Evolutionary conservation across 2,797 vertebrate species (phyloP).

Genomic region (Rhabdomys pumilio): DNA sequence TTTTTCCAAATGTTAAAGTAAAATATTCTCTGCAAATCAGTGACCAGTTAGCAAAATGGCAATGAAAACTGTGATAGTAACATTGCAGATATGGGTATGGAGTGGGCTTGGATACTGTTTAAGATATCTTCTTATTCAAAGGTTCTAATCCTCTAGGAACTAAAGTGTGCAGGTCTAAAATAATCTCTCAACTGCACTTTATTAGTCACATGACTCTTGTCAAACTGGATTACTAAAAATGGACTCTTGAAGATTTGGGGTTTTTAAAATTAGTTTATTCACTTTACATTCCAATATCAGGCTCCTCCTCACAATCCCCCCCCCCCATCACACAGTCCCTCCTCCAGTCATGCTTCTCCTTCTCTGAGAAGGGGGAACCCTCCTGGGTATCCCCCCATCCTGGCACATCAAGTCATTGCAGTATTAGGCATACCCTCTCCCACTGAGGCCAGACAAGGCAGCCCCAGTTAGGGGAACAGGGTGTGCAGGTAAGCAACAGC

Average conservation of each 20-base stretch:
- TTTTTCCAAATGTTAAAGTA: not conserved
- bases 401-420: not conserved
- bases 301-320: not conserved
- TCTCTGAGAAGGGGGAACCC: not conserved
- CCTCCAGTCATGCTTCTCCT: not conserved
- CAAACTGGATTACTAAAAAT: slow-evolving; percentile 31
- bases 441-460: not conserved
- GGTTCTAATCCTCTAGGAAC: not conserved
- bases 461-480: not conserved
- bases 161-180: not conserved
- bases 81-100: not conserved
- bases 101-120: not conserved
- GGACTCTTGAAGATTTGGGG: not conserved
- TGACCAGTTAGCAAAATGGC: not conserved
- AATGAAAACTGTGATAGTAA: not conserved
- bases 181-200: not conserved
- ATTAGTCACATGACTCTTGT: not conserved
- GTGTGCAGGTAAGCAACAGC: not conserved
- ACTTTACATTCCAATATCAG: not conserved
- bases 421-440: not conserved
- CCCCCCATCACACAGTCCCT: not conserved
- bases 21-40: not conserved
- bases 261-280: not conserved
- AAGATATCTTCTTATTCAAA: not conserved
- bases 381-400: not conserved